Conservation (phyloP, 2,888 invertebrate species). For the Nipponacmea schrenckii region DNA sequence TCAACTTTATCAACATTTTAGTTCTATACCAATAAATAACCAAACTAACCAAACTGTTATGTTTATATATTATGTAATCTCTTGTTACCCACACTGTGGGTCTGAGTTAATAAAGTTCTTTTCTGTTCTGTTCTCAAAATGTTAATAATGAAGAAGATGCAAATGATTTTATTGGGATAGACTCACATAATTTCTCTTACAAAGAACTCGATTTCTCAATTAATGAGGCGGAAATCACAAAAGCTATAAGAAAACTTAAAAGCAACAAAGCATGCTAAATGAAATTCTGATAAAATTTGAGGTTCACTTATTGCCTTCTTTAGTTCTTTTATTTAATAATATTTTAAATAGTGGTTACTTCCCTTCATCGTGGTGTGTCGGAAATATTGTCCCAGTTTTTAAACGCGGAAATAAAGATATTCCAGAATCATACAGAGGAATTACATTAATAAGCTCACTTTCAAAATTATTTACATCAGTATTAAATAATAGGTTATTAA, state of each 20-base stretch:
- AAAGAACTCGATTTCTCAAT: conserved; percentile 4
- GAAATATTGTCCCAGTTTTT: conserved; percentile 23
- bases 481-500: conserved; percentile 25
- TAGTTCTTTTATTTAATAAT: conserved; percentile 23
- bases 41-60: no score
- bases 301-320: conserved; percentile 13
- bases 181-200: conserved; percentile 7
- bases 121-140: neutral
- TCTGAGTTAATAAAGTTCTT: no score
- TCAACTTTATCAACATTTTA: neutral
- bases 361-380: conserved; percentile 23
- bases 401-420: conserved; percentile 27
- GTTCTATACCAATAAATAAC: neutral
- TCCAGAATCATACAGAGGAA: conserved; percentile 29
- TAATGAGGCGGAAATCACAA: conserved; percentile 12
- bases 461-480: conserved; percentile 28
- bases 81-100: no score
- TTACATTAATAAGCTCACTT: conserved; percentile 27
- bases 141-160: neutral
- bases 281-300: conserved; percentile 22
- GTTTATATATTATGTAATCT: no score
- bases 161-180: no score
- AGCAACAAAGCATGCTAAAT: conserved; percentile 19
- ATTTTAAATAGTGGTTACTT: conserved; percentile 21
- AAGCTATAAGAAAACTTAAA: conserved; percentile 14